A percentile compares a stretch with the other conserved stretches of the same genome.
Conservation (phyloP, 2,888 invertebrate species). For the Callyntrura guangdongensis region DNA sequence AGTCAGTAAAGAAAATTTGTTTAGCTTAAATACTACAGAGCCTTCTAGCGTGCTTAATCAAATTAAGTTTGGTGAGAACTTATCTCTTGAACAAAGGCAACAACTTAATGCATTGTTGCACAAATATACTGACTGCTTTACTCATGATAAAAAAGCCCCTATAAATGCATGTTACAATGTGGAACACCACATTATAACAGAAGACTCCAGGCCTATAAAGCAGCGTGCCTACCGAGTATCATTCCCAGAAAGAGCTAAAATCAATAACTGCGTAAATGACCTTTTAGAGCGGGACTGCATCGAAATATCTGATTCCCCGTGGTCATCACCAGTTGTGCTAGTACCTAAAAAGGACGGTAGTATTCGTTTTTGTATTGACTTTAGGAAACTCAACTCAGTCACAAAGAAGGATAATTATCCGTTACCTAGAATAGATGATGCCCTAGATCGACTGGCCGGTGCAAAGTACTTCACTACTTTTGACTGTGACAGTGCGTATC, state of each 20-base stretch:
- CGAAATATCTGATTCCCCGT: constrained; percentile 37
- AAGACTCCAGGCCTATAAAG: constrained; percentile 8
- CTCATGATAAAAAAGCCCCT: not conserved
- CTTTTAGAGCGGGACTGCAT: constrained; percentile 19
- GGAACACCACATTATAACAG: constrained; percentile 2
- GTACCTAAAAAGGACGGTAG: constrained; percentile 53
- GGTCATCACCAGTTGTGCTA: constrained; percentile 59
- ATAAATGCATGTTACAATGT: not conserved
- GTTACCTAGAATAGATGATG: constrained; percentile 42
- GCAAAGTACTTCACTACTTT: constrained; percentile 36
- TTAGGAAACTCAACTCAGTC: constrained; percentile 84
- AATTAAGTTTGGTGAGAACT: constrained; percentile 9
- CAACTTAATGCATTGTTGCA: not conserved
- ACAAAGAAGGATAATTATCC: constrained; percentile 85
- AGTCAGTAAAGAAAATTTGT: no score
- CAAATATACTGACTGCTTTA: not conserved
- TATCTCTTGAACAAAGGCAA: not conserved
- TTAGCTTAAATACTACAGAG: no score
- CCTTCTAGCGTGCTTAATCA: not conserved
- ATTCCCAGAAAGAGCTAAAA: constrained; percentile 12
- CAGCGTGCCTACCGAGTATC: constrained; percentile 46
- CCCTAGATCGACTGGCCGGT: not conserved
- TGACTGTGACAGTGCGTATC: constrained; percentile 65
- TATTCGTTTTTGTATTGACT: constrained; percentile 82
- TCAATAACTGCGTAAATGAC: not conserved